Percentiles rank a stretch among this genome's conserved stretches.
Evolutionary conservation across 23 tunicate species (phyloP).

Genomic region (Ciona savignyi): DNA sequence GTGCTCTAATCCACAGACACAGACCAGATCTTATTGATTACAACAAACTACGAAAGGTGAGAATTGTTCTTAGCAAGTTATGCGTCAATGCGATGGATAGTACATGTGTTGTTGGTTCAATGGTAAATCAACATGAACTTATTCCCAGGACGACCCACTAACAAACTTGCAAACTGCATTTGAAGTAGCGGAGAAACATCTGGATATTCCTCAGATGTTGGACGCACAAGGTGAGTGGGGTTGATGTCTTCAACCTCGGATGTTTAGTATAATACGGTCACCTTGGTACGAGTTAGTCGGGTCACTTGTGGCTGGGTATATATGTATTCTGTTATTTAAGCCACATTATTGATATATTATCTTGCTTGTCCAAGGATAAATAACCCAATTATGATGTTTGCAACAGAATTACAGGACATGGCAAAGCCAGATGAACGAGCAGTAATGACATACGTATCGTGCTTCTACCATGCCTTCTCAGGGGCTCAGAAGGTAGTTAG

Average conservation of each 20-base stretch:
- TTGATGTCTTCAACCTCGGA: background rate
- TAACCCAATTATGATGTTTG: background rate
- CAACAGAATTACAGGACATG: conserved; percentile 69
- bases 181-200: conserved; percentile 96
- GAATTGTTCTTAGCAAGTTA: background rate
- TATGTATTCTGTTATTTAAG: too few relatives aligned
- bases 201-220: conserved; percentile 99
- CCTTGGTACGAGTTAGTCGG: background rate
- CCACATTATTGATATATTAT: too few relatives aligned
- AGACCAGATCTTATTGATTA: conserved; percentile 97
- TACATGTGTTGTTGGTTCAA: too few relatives aligned
- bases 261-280: too few relatives aligned
- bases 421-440: conserved; percentile 99
- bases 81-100: too few relatives aligned
- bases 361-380: too few relatives aligned
- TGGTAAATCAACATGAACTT: too few relatives aligned
- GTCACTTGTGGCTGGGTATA: too few relatives aligned
- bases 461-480: conserved; percentile 98
- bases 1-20: conserved; percentile 98
- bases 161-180: conserved; percentile 95
- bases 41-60: conserved; percentile 88
- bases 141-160: conserved; percentile 91
- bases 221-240: conserved; percentile 90
- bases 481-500: conserved; percentile 94
- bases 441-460: conserved; percentile 99